Percentiles rank a stretch among this genome's conserved stretches.
Evolutionary conservation across 2,797 vertebrate genomes (phyloP).

Genomic region (Aratinga solstitialis): DNA sequence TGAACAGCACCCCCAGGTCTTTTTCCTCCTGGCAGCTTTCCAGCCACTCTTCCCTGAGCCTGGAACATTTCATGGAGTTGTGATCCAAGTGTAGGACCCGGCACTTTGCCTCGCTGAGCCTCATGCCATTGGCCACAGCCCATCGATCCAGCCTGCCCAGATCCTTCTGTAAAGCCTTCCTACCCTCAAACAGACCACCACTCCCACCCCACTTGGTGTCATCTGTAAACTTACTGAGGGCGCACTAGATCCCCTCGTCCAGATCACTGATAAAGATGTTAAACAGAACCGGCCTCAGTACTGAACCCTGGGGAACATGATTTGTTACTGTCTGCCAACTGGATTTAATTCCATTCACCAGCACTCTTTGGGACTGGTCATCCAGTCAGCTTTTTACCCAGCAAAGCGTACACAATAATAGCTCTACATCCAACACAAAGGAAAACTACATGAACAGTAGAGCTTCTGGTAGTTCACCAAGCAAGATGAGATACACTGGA

Average conservation of each 20-base stretch:
- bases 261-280: not conserved
- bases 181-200: not conserved
- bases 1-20: fast-evolving
- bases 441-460: not conserved
- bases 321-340: not conserved
- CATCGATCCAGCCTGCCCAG: not conserved
- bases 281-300: not conserved
- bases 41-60: not conserved
- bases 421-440: not conserved
- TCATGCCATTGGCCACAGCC: fast-evolving
- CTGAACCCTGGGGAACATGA: not conserved
- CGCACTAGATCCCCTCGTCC: not conserved
- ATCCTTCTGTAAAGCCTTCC: not conserved
- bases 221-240: not conserved
- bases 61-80: not conserved
- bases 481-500: not conserved
- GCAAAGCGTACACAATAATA: not conserved
- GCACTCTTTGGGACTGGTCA: not conserved
- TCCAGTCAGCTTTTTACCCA: not conserved
- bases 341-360: not conserved
- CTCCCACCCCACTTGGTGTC: fast-evolving
- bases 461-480: not conserved
- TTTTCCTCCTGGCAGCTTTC: not conserved
- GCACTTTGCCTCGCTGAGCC: not conserved
- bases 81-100: not conserved